These are phyloP conservation scores for Talpa occidentalis DNA, from an alignment of 2,113 vertebrate species.

Conservation along the genomic window DNA sequence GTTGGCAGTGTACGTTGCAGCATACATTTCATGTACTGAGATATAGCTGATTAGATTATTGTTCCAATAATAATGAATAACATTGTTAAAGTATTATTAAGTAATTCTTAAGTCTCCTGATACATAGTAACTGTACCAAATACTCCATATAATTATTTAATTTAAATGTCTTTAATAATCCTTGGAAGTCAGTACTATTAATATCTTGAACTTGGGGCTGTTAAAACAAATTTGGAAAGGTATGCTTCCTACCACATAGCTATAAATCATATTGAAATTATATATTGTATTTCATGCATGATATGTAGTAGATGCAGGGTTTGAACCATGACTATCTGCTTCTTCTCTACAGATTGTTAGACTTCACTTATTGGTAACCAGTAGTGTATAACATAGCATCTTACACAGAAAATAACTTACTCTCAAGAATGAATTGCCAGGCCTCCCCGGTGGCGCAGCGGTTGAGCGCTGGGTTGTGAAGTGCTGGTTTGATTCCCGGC, in stretches of 20 bases:
- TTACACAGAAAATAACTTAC: neutral
- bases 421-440: neutral
- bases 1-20: neutral
- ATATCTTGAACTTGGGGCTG: neutral
- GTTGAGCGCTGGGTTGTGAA: too few species aligned
- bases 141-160: neutral
- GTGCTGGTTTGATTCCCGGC: too few species aligned
- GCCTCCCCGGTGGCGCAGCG: too few species aligned
- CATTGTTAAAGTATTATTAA: neutral
- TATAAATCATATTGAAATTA: too few species aligned
- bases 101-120: neutral
- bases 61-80: neutral
- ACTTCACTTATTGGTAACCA: neutral
- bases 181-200: neutral
- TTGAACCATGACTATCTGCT: neutral
- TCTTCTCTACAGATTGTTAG: neutral
- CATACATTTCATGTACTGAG: neutral
- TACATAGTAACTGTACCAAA: neutral
- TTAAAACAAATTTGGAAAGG: neutral
- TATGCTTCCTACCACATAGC: neutral
- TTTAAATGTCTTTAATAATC: neutral
- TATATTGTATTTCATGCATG: neutral
- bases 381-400: neutral
- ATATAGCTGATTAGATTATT: neutral
- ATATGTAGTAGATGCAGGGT: neutral